Conservation (phyloP, 2,113 vertebrate species). For the Synchiropus splendidus region DNA sequence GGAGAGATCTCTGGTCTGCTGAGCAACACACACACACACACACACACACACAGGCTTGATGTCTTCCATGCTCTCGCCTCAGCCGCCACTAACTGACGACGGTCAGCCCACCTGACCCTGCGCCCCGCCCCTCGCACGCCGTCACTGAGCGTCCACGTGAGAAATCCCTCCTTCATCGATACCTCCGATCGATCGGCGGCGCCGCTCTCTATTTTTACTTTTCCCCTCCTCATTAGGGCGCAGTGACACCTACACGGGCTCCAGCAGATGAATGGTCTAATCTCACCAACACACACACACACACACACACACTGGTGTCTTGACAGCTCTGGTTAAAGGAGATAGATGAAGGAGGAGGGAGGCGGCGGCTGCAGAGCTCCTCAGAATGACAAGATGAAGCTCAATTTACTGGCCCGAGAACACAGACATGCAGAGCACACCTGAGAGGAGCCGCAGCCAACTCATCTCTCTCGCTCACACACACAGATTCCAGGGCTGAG, state of each 20-base stretch:
- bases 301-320: slow-evolving; percentile 7
- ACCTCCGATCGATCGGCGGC: slow-evolving; percentile 35
- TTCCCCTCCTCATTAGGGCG: slow-evolving; percentile 50
- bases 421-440: slow-evolving; percentile 8
- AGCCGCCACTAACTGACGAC: too few relatives aligned
- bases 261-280: slow-evolving; percentile 47
- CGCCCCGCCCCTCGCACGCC: too few relatives aligned
- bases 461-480: not conserved
- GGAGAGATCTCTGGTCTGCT: slow-evolving; percentile 49
- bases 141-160: too few relatives aligned
- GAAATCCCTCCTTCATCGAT: slow-evolving; percentile 33
- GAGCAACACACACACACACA: slow-evolving; percentile 30
- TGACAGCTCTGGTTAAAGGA: slow-evolving; percentile 46
- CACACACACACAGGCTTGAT: slow-evolving; percentile 11
- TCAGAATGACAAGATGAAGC: slow-evolving; percentile 39
- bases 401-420: slow-evolving; percentile 3
- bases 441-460: not conserved
- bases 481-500: slow-evolving; percentile 6
- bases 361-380: slow-evolving; percentile 23
- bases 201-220: slow-evolving; percentile 26
- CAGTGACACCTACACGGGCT: slow-evolving; percentile 53
- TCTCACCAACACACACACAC: slow-evolving; percentile 21
- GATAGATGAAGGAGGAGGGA: slow-evolving; percentile 42
- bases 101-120: too few relatives aligned
- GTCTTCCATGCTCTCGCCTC: not conserved